Base-by-base conservation (phyloP, 1,140 invertebrate species). In the Manduca sexta region DNA sequence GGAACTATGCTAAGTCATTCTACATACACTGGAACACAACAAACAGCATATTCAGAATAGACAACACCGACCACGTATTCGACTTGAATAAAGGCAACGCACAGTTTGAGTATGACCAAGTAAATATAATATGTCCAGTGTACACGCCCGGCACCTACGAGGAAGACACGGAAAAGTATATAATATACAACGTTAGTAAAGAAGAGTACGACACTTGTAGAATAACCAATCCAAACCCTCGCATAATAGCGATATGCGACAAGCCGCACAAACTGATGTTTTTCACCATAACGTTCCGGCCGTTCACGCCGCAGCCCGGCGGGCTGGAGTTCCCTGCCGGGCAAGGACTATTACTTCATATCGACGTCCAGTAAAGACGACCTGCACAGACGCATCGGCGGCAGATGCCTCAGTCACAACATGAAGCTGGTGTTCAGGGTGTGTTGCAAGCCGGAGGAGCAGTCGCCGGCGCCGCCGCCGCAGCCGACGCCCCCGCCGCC, bases 391-490 rank as follows among this genome's bases (percentile, higher is more conserved):
- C 91, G 95, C 63, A 95, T 97, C 77, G 95, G 95, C 37, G 95
- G 95, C 34, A 91, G 95, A 43, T 98, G 96, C 87, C 91, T 93
- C 33, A 94, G 92, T 54, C 92, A 97, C 79, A 97, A 97, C 88
- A 98, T 97, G 96, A 97, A 97, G 89, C 93, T 97, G 35, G 94
- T 97, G 17, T 97, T 98, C 87, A 96, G 97, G 83, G 95, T 97
- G 34, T 96, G 95, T 89, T 96, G 95, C 87, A 91, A 91, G 68
- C 88, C 86, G 43, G 90, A 88, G 69, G 88, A 88, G 42, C 81
- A 88, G 79, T 67, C 86, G 56, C 68, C 88, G 64, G 70, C 75
- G 31, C 88, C 76, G 29, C 88, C 88, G 45, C 74, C 76, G 16
- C 70, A 87, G 26, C 84, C 84, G 65, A 86, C 84, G 16, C 70